Evolutionary conservation across 2,888 invertebrate genomes (phyloP), one percentile per base, ranked within the genome.

Genomic region (Apocheima hispidaria): DNA sequence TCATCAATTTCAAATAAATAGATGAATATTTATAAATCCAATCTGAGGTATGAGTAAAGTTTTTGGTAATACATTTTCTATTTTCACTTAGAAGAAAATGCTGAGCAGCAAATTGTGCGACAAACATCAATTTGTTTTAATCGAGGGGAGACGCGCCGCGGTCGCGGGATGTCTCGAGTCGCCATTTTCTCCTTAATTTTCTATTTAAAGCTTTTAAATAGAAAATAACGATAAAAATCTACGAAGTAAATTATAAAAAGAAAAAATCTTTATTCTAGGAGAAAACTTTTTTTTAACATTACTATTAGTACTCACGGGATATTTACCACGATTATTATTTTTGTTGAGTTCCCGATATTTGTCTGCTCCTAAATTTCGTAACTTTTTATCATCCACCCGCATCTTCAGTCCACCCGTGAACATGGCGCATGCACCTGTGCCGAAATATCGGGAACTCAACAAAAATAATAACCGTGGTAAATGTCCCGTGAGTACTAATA

Each of bases 111-210:
- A 44, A 44, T 44, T 26, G 26, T 23, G 23, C 26, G 23, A 6
- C 43, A 26, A 26, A 26, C 43, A 26, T 44, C 43, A 44, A 44
- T 44, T 44, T 44, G 7, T 44, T 26, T 44, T 44, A 26, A 44
- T 26, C 16, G 21, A 21, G 26, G 14, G 26, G 26, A 44, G 43
- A 44, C 43, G 40, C 23, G 43, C 7, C 26, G 43, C 23, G 43
- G 43, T 44, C 26, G 43, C 26, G 26, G 26, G 43, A 26, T 16
- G 26, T 9, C 43, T 40, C 20, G 10, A 10, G n/a, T 21, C 20
- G 5, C 23, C 43, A 26, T 43, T 44, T 44, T 16, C 26, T 44
- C 10, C 4, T 10, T 44, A 28, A 44, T 44, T 26, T 44, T 26
- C 2, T 14, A 44, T 26, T 26, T n/a, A 36, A 26, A 44, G 26